Percentiles rank a stretch among this genome's conserved stretches.
phyloP scores from a whole-genome alignment of 92 coral and sea anemone genomes.

The Phenganax marumi region DNA sequence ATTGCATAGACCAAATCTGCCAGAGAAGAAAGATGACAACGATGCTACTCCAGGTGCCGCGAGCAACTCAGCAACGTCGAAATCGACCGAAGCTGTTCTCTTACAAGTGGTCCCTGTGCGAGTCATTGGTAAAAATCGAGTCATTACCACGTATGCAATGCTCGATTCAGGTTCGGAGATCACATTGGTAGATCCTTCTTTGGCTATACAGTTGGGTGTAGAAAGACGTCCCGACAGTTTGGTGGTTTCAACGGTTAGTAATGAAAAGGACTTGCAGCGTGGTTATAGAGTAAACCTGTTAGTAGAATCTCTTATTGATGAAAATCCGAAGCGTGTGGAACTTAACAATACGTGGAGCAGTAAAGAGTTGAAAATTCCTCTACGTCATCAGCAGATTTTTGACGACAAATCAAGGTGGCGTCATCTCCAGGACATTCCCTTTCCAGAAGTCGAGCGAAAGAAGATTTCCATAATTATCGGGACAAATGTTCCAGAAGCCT shows the following conservation, averaged over 20 bases:
- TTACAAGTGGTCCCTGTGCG: slow-evolving; percentile 54
- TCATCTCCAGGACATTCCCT: neutral
- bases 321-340: neutral
- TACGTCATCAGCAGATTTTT: neutral
- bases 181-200: slow-evolving; percentile 52
- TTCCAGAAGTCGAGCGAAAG: slow-evolving; percentile 1
- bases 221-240: slow-evolving; percentile 41
- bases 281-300: slow-evolving; percentile 46
- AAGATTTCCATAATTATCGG: slow-evolving; percentile 12
- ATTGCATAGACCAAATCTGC: slow-evolving; percentile 43
- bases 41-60: too few relatives aligned
- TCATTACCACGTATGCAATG: slow-evolving; percentile 47
- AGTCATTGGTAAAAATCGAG: slow-evolving; percentile 11
- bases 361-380: neutral
- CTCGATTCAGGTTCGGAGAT: slow-evolving; percentile 54
- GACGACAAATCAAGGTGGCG: neutral
- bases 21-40: neutral
- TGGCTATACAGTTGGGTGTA: slow-evolving; percentile 14
- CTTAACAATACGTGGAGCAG: slow-evolving; percentile 1
- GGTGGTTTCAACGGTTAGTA: slow-evolving; percentile 44
- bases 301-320: slow-evolving; percentile 39
- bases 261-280: slow-evolving; percentile 15
- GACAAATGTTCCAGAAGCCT: slow-evolving; percentile 11
- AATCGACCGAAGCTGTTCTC: slow-evolving; percentile 7
- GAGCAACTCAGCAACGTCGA: too few relatives aligned